Evolutionary conservation across 2,797 vertebrate genomes (phyloP).

Genomic region (Poecilia picta): DNA sequence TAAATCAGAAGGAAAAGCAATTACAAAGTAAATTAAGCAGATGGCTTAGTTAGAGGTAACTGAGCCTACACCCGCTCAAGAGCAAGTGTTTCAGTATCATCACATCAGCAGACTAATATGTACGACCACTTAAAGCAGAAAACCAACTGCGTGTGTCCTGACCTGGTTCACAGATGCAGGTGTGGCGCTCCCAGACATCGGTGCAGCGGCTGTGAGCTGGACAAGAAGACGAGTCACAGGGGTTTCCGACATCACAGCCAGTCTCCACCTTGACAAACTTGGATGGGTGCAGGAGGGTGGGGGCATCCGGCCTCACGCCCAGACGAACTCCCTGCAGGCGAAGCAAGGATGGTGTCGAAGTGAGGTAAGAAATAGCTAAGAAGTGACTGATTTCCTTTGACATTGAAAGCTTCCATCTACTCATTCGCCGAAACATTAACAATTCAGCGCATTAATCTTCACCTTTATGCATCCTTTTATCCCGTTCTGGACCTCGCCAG

Average conservation of each 20-base stretch:
- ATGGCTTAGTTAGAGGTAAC: not conserved
- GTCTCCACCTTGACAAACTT: constrained; percentile 87
- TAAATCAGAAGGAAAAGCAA: not conserved
- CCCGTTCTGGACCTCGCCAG: constrained; percentile 90
- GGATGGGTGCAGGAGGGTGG: constrained; percentile 85
- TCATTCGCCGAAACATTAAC: constrained; percentile 4
- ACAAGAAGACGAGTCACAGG: constrained; percentile 90
- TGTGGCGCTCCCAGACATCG: constrained; percentile 92
- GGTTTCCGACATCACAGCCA: constrained; percentile 87
- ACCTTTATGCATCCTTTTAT: constrained; percentile 97
- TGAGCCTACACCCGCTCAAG: not conserved
- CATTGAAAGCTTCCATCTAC: constrained; percentile 2
- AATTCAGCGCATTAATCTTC: constrained; percentile 34
- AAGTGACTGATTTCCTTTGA: not conserved
- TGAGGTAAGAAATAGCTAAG: not conserved
- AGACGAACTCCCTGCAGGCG: constrained; percentile 87
- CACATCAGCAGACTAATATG: not conserved
- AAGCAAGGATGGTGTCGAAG: not conserved
- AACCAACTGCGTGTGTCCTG: constrained; percentile 15
- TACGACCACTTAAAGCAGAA: too few species aligned
- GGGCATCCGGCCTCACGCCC: constrained; percentile 86
- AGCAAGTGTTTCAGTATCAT: not conserved
- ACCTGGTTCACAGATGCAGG: constrained; percentile 92
- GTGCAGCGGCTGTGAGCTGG: constrained; percentile 87
- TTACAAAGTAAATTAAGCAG: not conserved